phyloP scores from a whole-genome alignment of 1,140 invertebrate species.

The Micrasema longulum region DNA sequence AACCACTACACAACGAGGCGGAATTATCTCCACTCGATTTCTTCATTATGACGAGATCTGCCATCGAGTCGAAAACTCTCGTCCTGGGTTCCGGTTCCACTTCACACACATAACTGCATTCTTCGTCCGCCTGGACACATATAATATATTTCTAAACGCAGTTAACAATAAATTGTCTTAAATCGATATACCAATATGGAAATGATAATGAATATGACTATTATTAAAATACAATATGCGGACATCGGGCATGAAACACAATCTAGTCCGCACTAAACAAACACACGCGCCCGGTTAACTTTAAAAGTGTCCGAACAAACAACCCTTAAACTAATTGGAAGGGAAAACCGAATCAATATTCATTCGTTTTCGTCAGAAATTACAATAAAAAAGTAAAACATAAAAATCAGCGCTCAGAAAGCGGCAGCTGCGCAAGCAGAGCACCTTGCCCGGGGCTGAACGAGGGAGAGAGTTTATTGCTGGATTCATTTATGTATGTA shows the following conservation, averaged over 20 bases:
- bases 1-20: too few species aligned
- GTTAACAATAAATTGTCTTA: too few species aligned
- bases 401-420: constrained; percentile 16
- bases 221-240: too few species aligned
- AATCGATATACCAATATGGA: too few species aligned
- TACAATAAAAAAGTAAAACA: constrained; percentile 28
- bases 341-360: constrained; percentile 37
- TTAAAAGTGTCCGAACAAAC: constrained; percentile 16
- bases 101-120: too few species aligned
- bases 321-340: constrained; percentile 21
- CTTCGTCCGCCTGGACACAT: too few species aligned
- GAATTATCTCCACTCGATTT: too few species aligned
- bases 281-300: constrained; percentile 8
- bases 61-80: too few species aligned
- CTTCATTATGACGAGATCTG: too few species aligned
- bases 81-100: too few species aligned
- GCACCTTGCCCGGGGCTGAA: constrained; percentile 21
- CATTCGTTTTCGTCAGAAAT: constrained; percentile 32
- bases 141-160: too few species aligned
- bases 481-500: background rate
- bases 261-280: constrained; percentile 11
- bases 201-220: too few species aligned
- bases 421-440: constrained; percentile 29
- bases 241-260: background rate
- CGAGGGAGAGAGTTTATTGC: background rate